Evolutionary conservation across 1,140 invertebrate species (phyloP).

Genomic region (Chironomus tepperi): DNA sequence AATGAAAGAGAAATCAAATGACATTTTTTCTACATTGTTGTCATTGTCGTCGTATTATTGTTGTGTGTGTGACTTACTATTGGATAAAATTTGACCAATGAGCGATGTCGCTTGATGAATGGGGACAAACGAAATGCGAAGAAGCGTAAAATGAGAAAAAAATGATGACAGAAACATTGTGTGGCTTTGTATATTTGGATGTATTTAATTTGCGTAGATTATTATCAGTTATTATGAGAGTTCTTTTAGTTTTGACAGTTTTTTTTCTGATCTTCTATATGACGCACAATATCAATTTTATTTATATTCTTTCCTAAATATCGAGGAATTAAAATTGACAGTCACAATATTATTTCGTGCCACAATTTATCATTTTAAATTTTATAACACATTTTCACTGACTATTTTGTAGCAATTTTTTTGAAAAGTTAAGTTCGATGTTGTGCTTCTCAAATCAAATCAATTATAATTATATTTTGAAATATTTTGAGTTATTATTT

Average conservation of each 20-base stretch:
- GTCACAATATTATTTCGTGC: too few species aligned
- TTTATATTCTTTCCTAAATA: too few species aligned
- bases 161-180: too few species aligned
- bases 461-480: slow-evolving; percentile 17
- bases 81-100: slow-evolving; percentile 16
- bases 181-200: too few species aligned
- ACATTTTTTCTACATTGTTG: slow-evolving; percentile 15
- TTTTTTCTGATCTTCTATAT: too few species aligned
- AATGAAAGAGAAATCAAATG: background rate
- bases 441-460: slow-evolving; percentile 5
- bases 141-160: background rate
- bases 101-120: background rate
- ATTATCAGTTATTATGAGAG: too few species aligned
- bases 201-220: too few species aligned
- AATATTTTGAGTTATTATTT: background rate
- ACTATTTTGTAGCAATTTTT: background rate
- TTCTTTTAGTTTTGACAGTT: too few species aligned
- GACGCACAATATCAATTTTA: too few species aligned
- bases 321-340: background rate
- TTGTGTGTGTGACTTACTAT: background rate
- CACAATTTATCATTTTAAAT: background rate
- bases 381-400: background rate
- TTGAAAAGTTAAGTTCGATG: background rate
- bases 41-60: background rate
- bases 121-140: background rate